Evolutionary conservation across 2,888 invertebrate species (phyloP).

Genomic region (Tanaodytes sp.): DNA sequence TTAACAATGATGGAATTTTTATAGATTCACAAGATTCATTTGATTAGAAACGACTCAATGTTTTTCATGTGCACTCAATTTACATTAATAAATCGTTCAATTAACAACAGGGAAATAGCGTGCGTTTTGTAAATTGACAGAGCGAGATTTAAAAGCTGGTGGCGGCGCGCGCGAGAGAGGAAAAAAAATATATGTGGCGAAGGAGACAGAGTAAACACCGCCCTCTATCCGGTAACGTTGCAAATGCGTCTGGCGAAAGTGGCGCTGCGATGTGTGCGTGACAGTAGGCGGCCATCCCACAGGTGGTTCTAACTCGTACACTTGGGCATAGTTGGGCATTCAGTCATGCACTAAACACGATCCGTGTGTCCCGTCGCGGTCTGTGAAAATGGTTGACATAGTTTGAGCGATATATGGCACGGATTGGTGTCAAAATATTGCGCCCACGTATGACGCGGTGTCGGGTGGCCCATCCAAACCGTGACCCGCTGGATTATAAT

Average conservation of each 20-base stretch:
- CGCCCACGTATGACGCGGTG: constrained; percentile 20
- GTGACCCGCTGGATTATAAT: constrained; percentile 20
- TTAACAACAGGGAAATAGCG: no score
- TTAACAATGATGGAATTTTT: no score
- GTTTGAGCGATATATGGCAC: constrained; percentile 24
- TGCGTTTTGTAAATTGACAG: no score
- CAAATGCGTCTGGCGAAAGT: background rate
- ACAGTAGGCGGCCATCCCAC: constrained; percentile 18
- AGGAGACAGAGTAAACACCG: no score
- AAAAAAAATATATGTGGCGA: no score
- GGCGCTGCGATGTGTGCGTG: background rate
- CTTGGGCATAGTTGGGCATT: constrained; percentile 4
- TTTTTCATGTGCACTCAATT: no score
- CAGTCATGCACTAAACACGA: constrained; percentile 23
- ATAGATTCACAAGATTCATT: no score
- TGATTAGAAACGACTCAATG: no score
- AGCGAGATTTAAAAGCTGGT: no score
- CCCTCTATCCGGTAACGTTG: background rate
- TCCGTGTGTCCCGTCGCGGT: constrained; percentile 8
- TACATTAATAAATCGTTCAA: no score
- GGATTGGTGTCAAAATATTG: constrained; percentile 20
- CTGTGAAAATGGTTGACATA: constrained; percentile 32
- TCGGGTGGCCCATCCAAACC: background rate
- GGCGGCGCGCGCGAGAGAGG: no score
- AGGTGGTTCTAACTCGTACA: constrained; percentile 31